Base-by-base conservation (phyloP, 2,888 invertebrate species). In the Yponomeuta malinellus region DNA sequence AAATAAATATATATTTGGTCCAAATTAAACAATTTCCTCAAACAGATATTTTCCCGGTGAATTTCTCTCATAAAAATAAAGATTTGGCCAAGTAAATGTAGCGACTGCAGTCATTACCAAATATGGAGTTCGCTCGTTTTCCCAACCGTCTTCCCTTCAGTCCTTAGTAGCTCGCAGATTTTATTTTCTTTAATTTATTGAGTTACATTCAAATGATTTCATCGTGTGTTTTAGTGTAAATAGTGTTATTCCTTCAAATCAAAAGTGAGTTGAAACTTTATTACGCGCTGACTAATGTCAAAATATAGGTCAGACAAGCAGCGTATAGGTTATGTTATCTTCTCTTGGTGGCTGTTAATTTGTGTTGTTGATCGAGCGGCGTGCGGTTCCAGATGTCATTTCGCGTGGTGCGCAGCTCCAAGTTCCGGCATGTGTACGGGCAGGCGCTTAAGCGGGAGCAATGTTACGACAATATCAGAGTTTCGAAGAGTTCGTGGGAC, bases 401-500 rank as follows among this genome's bases (percentile, higher is more conserved):
- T 94, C 96, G 98, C 90, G 98, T 98, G 90, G 98, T 99, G 81
- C 96, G 98, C 93, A 97, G 96, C 93, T 98, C 98, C 88, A 99
- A 99, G 94, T 99, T 98, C 94, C 97, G 98, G 88, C 99, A 99
- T 94, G 98, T 99, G 84, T 94, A 94, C 83, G 98, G 97, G 78
- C 96, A 97, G 84, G 95, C 97, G 79, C 93, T 97, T 78, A 98
- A 98, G 93, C 95, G 98, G 87, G 98, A 99, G 87, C 97, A 98
- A 92, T 98, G 98, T 93, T 99, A 98, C 93, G 99, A 99, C 93
- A 98, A 98, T 90, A 96, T 99, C 82, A 94, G 98, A 86, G 98
- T 99, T 75, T 98, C 98, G 75, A 98, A 98, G 89, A 98, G 98
- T 85, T 98, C 98, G 71, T 99, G 99, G 97, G 99, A 99, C 88